phyloP scores from a whole-genome alignment of 2,888 invertebrate species.

The Morpho achilles region DNA sequence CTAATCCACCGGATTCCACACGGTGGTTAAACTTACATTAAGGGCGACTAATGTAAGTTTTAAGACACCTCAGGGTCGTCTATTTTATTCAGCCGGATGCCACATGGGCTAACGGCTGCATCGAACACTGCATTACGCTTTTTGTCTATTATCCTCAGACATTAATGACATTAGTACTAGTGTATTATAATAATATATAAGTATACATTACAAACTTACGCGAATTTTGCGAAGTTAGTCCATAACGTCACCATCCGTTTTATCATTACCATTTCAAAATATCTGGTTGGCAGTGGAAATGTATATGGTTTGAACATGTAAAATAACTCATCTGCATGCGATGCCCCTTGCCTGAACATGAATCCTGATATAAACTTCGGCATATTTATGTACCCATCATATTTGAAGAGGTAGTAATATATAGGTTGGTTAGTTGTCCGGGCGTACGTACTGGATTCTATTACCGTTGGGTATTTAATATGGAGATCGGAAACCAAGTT shows the following conservation, averaged over 20 bases:
- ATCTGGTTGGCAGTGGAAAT: conserved; percentile 55
- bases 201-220: conserved; percentile 37
- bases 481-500: conserved; percentile 64
- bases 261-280: conserved; percentile 53
- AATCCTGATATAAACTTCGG: conserved; percentile 59
- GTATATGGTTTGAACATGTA: conserved; percentile 65
- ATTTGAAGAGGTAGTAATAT: conserved; percentile 63
- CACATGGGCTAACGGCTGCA: too few species aligned
- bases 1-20: too few species aligned
- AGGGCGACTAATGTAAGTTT: too few species aligned
- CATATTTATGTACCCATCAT: conserved; percentile 60
- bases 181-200: too few species aligned
- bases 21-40: too few species aligned
- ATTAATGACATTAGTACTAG: too few species aligned
- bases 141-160: too few species aligned
- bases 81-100: too few species aligned
- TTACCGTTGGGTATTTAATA: conserved; percentile 58
- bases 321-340: conserved; percentile 67
- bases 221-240: conserved; percentile 71
- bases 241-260: conserved; percentile 61
- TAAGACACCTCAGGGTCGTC: too few species aligned
- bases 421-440: conserved; percentile 57
- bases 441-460: conserved; percentile 57
- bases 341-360: conserved; percentile 49
- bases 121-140: too few species aligned